Conservation (phyloP, 2,113 vertebrate species). For the Daboia siamensis region DNA sequence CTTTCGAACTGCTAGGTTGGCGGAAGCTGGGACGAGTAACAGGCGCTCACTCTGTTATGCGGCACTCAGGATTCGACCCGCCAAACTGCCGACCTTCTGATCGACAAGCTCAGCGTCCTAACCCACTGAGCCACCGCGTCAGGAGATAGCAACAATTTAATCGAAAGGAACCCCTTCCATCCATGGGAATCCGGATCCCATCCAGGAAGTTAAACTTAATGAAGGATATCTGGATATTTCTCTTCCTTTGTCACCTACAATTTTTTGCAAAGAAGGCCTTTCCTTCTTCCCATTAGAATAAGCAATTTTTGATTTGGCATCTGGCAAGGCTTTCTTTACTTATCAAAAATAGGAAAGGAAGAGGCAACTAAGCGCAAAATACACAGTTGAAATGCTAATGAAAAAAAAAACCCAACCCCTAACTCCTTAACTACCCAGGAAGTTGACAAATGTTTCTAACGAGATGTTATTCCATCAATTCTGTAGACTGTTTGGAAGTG, state of each 20-base stretch:
- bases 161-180: not conserved
- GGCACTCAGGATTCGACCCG: too few relatives aligned
- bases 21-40: too few relatives aligned
- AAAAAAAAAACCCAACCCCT: slow-evolving; percentile 27
- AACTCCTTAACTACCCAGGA: not conserved
- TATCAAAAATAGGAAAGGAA: slow-evolving; percentile 31
- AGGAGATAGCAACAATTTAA: not conserved
- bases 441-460: slow-evolving; percentile 32
- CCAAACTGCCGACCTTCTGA: too few relatives aligned
- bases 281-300: not conserved
- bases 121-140: not conserved
- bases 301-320: not conserved
- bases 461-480: slow-evolving; percentile 42
- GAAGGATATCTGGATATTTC: not conserved
- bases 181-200: not conserved
- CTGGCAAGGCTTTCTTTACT: slow-evolving; percentile 21
- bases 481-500: slow-evolving; percentile 47
- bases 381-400: not conserved
- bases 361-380: slow-evolving; percentile 15
- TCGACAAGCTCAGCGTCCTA: too few relatives aligned
- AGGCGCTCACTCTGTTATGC: too few relatives aligned
- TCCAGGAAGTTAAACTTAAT: not conserved
- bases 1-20: too few relatives aligned
- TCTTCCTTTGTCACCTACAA: not conserved
- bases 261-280: slow-evolving; percentile 33